Evolutionary conservation across 2,888 invertebrate species (phyloP).

Genomic region (Parnassius orleans): DNA sequence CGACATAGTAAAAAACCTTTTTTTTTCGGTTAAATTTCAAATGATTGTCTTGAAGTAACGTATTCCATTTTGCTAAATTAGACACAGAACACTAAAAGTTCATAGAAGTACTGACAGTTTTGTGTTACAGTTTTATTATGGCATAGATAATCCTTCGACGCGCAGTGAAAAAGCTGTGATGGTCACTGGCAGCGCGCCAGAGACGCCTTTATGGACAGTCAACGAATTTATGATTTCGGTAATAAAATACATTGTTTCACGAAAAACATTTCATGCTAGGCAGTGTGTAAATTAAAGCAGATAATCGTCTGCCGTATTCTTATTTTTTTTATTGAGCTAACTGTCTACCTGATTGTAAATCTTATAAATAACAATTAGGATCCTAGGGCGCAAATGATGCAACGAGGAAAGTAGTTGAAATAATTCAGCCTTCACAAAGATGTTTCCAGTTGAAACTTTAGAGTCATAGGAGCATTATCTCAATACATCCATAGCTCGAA

Average conservation of each 20-base stretch:
- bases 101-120: no score
- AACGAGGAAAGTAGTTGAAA: slow-evolving; percentile 11
- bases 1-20: no score
- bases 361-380: neutral
- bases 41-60: no score
- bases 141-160: slow-evolving; percentile 11
- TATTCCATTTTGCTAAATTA: no score
- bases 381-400: neutral
- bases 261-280: slow-evolving; percentile 9
- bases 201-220: slow-evolving; percentile 29
- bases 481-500: slow-evolving; percentile 25
- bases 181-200: slow-evolving; percentile 48
- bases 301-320: neutral
- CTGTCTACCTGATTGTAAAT: no score
- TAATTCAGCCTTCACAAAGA: slow-evolving; percentile 15
- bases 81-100: no score
- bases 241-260: slow-evolving; percentile 22
- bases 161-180: slow-evolving; percentile 11
- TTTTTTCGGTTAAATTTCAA: no score
- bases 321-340: no score
- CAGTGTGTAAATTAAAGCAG: slow-evolving; percentile 1
- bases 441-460: slow-evolving; percentile 15
- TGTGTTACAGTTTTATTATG: slow-evolving; percentile 7
- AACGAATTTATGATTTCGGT: slow-evolving; percentile 24
- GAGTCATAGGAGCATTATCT: slow-evolving; percentile 21